A percentile compares a stretch with the other conserved stretches of the same genome.
phyloP scores from a whole-genome alignment of 2,888 invertebrate genomes.

The Phrixothrix hirtus region DNA sequence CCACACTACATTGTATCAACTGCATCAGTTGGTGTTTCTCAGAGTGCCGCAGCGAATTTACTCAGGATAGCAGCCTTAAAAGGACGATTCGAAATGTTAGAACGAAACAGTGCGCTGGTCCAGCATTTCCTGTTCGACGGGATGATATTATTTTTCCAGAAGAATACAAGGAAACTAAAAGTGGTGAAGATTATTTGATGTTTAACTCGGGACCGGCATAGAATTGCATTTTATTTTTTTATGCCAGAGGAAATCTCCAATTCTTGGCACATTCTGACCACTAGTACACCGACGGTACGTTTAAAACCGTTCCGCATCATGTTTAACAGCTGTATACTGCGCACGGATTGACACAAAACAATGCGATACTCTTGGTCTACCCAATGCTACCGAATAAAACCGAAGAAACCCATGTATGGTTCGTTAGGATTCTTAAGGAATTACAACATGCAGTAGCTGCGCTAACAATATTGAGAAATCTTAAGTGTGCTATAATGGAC shows the following conservation, averaged over 20 bases:
- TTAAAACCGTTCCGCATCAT: too few relatives aligned
- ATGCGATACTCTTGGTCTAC: constrained; percentile 27
- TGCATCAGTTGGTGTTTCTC: neutral
- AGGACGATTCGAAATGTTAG: too few relatives aligned
- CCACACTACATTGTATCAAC: too few relatives aligned
- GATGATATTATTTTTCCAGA: neutral
- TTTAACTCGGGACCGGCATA: neutral
- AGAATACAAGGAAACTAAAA: neutral
- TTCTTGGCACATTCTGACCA: too few relatives aligned
- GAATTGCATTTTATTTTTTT: neutral
- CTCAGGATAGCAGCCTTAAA: neutral
- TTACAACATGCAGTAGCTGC: constrained; percentile 7
- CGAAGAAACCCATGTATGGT: constrained; percentile 14
- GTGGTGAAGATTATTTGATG: neutral
- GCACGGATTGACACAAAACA: constrained; percentile 25
- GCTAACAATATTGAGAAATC: too few relatives aligned
- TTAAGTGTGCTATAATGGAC: constrained; percentile 19
- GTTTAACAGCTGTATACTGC: constrained; percentile 34
- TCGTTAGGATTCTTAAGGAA: constrained; percentile 14
- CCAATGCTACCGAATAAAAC: constrained; percentile 28
- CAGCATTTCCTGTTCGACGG: neutral
- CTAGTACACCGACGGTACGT: constrained; percentile 33
- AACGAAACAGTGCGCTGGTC: neutral
- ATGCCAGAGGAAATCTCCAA: too few relatives aligned
- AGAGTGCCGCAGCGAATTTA: neutral